These are phyloP conservation scores for Zonotrichia albicollis DNA, from an alignment of 2,797 vertebrate species.

Conservation along the genomic window DNA sequence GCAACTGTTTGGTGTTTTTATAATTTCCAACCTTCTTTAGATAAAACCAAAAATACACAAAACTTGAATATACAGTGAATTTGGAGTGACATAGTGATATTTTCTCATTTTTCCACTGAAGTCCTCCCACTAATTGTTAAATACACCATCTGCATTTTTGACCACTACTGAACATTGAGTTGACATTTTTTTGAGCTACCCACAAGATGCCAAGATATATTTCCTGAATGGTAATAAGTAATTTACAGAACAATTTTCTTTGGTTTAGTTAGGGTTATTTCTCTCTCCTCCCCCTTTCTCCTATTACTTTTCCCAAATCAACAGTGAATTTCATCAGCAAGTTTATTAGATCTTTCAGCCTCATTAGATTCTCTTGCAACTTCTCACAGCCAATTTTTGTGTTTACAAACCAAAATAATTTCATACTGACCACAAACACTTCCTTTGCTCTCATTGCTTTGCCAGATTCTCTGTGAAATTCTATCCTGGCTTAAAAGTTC, in stretches of 20 bases:
- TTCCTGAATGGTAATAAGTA: not conserved
- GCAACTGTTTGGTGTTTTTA: not conserved
- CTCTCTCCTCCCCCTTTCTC: not conserved
- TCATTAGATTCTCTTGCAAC: not conserved
- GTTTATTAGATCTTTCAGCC: not conserved
- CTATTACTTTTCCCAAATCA: not conserved
- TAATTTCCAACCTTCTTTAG: not conserved
- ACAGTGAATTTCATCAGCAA: not conserved
- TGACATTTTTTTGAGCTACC: conserved; percentile 5
- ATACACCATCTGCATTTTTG: not conserved
- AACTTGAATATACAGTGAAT: not conserved
- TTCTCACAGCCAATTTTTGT: not conserved
- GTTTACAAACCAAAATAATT: not conserved
- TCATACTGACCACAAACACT: not conserved
- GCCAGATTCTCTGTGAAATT: not conserved
- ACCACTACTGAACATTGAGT: not conserved
- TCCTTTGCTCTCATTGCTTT: not conserved
- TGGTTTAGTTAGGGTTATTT: not conserved
- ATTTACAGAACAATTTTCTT: not conserved
- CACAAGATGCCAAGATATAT: not conserved
- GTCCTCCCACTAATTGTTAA: not conserved
- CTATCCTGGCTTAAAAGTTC: not conserved
- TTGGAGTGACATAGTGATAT: not conserved
- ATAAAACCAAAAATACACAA: not conserved
- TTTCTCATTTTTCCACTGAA: not conserved